Base-by-base conservation (phyloP, 2,797 vertebrate species). In the Sebastes vulpes region DNA sequence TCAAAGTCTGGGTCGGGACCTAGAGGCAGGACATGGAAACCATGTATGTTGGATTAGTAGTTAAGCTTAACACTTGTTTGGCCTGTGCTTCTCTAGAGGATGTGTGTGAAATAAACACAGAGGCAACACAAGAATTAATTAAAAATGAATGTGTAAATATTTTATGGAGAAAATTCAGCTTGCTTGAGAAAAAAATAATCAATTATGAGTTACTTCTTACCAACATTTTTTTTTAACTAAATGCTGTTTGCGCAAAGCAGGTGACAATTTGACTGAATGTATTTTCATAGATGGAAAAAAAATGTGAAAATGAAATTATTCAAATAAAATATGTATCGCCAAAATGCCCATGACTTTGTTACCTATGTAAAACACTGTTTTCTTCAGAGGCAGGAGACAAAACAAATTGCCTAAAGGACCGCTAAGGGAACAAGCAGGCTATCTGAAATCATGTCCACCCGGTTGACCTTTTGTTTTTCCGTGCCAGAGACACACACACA, bases 391-490 rank as follows among this genome's bases (percentile, higher is more conserved):
- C 16, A 26, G 25, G 48, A 83, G 81, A 83, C 78, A 72, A 69
- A 90, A 84, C 81, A 83, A 88, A 85, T 82, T 21, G 75, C 73
- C 63, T 20, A 29, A 58, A 88, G 67, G 75, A 81, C 66, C 28
- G 42, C 50, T 58, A 18, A 59, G 52, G 57, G 83, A 84, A 74
- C 81, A 69, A 73, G 70, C 74, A 79, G 80, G 74, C 82, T 59
- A 85, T 89, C 84, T 86, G 68, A 82, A 89, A 91, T 86, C 90
- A 74, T 20, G 79, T 89, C 88, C 91, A 90, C 81, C 77, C 52
- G 75, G 21, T 67, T 93, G 93, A 93, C 92, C 93, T 95, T 94
- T 94, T 95, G 90, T 95, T 95, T 93, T 93, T 87, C 71, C 4
- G 78, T 79, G 83, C 81, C 75, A 84, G 77, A 81, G 81, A 88